These are phyloP conservation scores for Hermaeophaga mercurialis DNA, from an alignment of 2,888 invertebrate species.

Conservation along the genomic window DNA sequence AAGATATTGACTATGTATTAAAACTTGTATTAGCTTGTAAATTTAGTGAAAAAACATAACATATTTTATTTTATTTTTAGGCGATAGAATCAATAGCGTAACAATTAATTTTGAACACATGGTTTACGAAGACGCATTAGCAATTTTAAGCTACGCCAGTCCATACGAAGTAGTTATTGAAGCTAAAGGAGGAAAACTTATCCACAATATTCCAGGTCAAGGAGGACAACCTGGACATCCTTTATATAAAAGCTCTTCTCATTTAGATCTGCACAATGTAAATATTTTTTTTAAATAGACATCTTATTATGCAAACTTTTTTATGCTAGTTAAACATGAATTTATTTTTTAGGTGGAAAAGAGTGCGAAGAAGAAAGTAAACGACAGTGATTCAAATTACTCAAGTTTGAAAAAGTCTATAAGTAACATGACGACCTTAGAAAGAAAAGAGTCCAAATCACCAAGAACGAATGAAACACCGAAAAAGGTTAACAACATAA, in stretches of 20 bases:
- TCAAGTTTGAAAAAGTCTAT: constrained; percentile 55
- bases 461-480: constrained; percentile 43
- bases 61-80: constrained; percentile 59
- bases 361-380: constrained; percentile 51
- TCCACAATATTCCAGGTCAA: constrained; percentile 41
- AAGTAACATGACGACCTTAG: constrained; percentile 53
- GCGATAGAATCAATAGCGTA: constrained; percentile 85
- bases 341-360: constrained; percentile 49
- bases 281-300: constrained; percentile 18
- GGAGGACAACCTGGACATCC: constrained; percentile 73
- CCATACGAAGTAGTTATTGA: constrained; percentile 86
- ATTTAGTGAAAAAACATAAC: too few relatives aligned
- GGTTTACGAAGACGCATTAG: constrained; percentile 88
- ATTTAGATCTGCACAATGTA: constrained; percentile 67
- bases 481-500: constrained; percentile 39
- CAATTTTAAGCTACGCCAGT: constrained; percentile 87
- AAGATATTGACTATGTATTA: too few relatives aligned
- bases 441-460: constrained; percentile 51
- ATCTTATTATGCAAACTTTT: neutral
- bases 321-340: too few relatives aligned
- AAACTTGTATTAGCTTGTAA: too few relatives aligned
- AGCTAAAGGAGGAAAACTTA: constrained; percentile 64
- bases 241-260: constrained; percentile 77
- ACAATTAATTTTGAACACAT: constrained; percentile 87
- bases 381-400: constrained; percentile 57